phyloP scores from a whole-genome alignment of 1,140 invertebrate species.

The Drosophila varians region DNA sequence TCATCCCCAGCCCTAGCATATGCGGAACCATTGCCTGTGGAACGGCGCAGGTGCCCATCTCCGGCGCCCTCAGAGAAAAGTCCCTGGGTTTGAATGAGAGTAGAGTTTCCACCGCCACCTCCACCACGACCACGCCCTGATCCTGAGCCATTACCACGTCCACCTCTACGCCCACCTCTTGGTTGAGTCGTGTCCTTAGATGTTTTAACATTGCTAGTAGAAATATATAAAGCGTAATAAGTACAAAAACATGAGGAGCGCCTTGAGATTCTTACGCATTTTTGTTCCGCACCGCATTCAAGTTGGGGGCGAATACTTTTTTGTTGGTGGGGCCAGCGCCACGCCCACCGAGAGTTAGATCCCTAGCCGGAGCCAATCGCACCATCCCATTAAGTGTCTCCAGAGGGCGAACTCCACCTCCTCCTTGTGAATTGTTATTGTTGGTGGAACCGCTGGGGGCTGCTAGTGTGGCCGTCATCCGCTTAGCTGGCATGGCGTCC shows the following conservation, averaged over 20 bases:
- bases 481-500: constrained; percentile 63
- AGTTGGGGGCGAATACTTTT: constrained; percentile 76
- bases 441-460: constrained; percentile 25
- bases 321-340: constrained; percentile 48
- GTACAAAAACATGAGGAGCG: too few species aligned
- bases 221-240: background rate
- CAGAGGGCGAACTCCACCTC: constrained; percentile 8
- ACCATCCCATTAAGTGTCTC: constrained; percentile 56
- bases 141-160: constrained; percentile 52
- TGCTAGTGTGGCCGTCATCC: constrained; percentile 43
- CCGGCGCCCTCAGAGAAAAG: constrained; percentile 80
- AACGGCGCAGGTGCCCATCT: constrained; percentile 58
- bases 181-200: constrained; percentile 75
- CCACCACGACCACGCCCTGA: constrained; percentile 50
- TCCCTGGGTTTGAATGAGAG: constrained; percentile 75
- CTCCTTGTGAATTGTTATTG: constrained; percentile 21
- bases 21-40: constrained; percentile 34
- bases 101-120: constrained; percentile 49
- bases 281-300: constrained; percentile 80
- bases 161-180: constrained; percentile 49
- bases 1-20: constrained; percentile 57
- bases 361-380: constrained; percentile 84
- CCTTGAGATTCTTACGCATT: constrained; percentile 75
- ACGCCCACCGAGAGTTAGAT: constrained; percentile 84
- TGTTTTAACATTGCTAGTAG: constrained; percentile 71